Base-by-base conservation (phyloP, 2,888 invertebrate species). In the Tipula lateralis region DNA sequence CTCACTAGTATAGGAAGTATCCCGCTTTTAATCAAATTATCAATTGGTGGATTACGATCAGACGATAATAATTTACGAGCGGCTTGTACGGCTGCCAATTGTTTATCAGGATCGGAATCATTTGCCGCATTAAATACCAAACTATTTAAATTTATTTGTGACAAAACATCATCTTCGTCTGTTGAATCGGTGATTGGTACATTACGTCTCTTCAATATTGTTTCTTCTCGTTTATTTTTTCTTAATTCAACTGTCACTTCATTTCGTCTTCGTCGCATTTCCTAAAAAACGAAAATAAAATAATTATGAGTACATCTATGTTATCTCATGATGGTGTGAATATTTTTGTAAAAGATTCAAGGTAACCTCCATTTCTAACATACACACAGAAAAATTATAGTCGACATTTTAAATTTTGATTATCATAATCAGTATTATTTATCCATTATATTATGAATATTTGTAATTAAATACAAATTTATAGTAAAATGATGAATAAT, bases 161-260 rank as follows among this genome's bases (percentile, higher is more conserved):
- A 93, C 87, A 96, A 89, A 88, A 93, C 92, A 88, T 96, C 95
- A 89, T 94, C 94, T 88, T 96, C 95, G 88, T 96, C 95, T 91
- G 92, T 92, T 19, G 96, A 95, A 90, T 97, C 97, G 88, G 94
- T 92, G 87, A 94, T 92, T 85, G 97, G 98, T 86, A 99, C 98
- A 92, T 99, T 99, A 88, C 99, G 93, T 88, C 98, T 93, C 91
- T 99, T 99, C 87, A 97, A 95, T 87, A 99, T 92, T 13, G 98
- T 97, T 91, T 99, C 99, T 88, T 99, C 99, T 87, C 99, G 93
- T 93, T 99, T 99, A 90, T 97, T 98, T 93, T 99, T 99, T 87
- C 99, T 93, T 87, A 99, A 92, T 90, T 99, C 98, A 84, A 99
- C 96, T 87, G 98, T 97, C 85, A 97, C 97, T 93, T 99, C 98